Conservation (phyloP, 2,888 invertebrate species). For the Leptinotarsa peninsularis region DNA sequence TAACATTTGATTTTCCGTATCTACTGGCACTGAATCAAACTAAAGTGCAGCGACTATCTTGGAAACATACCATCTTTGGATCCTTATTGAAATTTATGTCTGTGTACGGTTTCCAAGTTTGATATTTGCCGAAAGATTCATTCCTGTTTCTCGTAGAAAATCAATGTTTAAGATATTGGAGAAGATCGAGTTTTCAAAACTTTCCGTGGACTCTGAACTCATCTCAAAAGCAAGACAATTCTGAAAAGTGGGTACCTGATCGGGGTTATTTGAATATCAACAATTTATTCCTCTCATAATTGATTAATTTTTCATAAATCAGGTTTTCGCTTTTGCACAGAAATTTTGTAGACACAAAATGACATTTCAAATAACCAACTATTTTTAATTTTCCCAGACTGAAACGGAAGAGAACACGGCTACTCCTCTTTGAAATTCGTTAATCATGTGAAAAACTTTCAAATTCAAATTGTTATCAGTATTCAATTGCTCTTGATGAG, state of each 20-base stretch:
- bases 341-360: too few relatives aligned
- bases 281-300: too few relatives aligned
- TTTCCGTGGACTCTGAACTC: conserved; percentile 22
- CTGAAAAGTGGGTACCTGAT: not conserved
- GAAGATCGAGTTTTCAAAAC: conserved; percentile 29
- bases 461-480: too few relatives aligned
- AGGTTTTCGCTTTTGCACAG: too few relatives aligned
- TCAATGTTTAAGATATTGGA: conserved; percentile 36
- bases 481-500: too few relatives aligned
- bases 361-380: too few relatives aligned
- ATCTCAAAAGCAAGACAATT: conserved; percentile 5
- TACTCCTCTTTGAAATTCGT: too few relatives aligned
- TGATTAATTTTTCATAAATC: too few relatives aligned
- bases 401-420: too few relatives aligned
- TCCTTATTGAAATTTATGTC: conserved; percentile 45
- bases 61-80: conserved; percentile 38
- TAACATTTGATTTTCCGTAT: conserved; percentile 42
- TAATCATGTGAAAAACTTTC: too few relatives aligned
- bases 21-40: conserved; percentile 44
- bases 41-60: conserved; percentile 42
- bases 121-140: conserved; percentile 43
- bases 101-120: conserved; percentile 39
- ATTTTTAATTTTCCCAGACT: too few relatives aligned
- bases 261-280: too few relatives aligned
- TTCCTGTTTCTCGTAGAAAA: conserved; percentile 33